phyloP scores from a whole-genome alignment of 2,888 invertebrate species.

The Plusia festucae region DNA sequence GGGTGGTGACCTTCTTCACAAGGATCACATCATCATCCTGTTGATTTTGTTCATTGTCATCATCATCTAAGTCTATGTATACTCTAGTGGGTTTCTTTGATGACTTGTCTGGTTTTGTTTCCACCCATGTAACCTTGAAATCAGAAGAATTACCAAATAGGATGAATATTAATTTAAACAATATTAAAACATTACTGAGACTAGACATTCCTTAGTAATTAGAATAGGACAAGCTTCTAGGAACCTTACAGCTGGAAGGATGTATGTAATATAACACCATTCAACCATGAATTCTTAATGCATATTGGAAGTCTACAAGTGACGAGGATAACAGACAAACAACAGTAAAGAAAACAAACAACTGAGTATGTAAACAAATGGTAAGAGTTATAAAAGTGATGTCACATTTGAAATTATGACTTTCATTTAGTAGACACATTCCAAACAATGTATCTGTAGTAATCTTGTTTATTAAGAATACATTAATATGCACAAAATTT shows the following conservation, averaged over 20 bases:
- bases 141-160: too few species aligned
- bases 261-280: neutral
- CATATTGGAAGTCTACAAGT: neutral
- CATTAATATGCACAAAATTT: too few species aligned
- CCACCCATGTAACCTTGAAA: conserved; percentile 79
- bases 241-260: too few species aligned
- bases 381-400: neutral
- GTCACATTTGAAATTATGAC: neutral
- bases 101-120: conserved; percentile 67
- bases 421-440: neutral
- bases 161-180: too few species aligned
- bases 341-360: neutral
- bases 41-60: conserved; percentile 65
- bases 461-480: too few species aligned
- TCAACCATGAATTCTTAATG: neutral
- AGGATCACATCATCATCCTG: conserved; percentile 80
- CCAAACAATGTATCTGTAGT: too few species aligned
- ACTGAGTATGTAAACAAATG: neutral
- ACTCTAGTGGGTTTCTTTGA: conserved; percentile 72
- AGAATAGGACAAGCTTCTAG: too few species aligned
- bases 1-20: conserved; percentile 75
- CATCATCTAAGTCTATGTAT: conserved; percentile 78
- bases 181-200: too few species aligned
- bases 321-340: neutral
- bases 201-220: too few species aligned